phyloP scores from a whole-genome alignment of 2,113 vertebrate genomes.

The Onychorhynchus coronatus region DNA sequence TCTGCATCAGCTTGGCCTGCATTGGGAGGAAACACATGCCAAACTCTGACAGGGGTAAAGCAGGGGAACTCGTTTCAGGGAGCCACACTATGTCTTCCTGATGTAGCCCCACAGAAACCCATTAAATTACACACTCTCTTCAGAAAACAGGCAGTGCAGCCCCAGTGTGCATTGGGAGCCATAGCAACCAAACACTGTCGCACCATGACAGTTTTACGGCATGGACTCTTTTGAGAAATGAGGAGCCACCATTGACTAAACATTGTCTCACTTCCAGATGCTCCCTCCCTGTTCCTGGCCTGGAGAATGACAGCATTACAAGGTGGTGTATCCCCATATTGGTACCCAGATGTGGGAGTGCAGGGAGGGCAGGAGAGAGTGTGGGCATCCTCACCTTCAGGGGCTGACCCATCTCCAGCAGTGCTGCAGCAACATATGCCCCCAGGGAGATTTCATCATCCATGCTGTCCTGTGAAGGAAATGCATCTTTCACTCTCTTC shows the following conservation, averaged over 20 bases:
- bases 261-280: not conserved
- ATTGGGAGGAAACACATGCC: not conserved
- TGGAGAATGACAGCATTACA: not conserved
- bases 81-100: not conserved
- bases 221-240: not conserved
- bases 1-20: slow-evolving; percentile 74
- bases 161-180: not conserved
- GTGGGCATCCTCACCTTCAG: slow-evolving; percentile 48
- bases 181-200: not conserved
- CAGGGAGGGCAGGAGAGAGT: not conserved
- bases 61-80: not conserved
- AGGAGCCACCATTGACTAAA: not conserved
- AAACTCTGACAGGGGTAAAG: not conserved
- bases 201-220: not conserved
- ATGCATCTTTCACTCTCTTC: not conserved
- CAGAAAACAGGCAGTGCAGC: not conserved
- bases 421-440: slow-evolving; percentile 78
- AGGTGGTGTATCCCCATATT: rapidly evolving
- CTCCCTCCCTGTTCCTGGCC: not conserved
- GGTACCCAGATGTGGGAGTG: rapidly evolving
- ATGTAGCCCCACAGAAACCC: not conserved
- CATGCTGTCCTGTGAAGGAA: slow-evolving; percentile 71
- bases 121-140: not conserved
- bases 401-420: slow-evolving; percentile 76
- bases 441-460: slow-evolving; percentile 82